Percentiles rank a stretch among this genome's conserved stretches.
Evolutionary conservation across 2,888 invertebrate species (phyloP).

Genomic region (Callosobruchus maculatus): DNA sequence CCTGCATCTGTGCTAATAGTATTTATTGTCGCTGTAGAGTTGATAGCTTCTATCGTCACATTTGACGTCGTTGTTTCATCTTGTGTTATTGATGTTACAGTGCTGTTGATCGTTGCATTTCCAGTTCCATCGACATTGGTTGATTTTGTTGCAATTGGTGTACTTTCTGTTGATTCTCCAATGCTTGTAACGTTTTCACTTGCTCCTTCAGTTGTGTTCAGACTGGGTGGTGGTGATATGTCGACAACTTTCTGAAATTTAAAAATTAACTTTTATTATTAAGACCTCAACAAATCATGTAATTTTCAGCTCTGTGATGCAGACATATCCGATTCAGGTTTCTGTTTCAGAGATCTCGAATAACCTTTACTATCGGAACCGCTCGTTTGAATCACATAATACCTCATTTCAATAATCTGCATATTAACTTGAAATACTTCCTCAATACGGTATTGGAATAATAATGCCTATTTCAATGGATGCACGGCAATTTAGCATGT

Average conservation of each 20-base stretch:
- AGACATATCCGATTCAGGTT: too few relatives aligned
- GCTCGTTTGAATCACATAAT: too few relatives aligned
- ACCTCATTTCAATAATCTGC: too few relatives aligned
- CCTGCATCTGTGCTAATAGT: constrained; percentile 2
- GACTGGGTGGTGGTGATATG: background rate
- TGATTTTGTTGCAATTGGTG: background rate
- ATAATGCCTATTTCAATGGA: too few relatives aligned
- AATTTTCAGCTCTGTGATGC: too few relatives aligned
- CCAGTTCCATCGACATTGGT: background rate
- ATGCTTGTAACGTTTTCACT: background rate
- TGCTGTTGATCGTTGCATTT: background rate
- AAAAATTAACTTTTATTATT: background rate
- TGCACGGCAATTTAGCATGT: too few relatives aligned
- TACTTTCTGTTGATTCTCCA: constrained; percentile 6
- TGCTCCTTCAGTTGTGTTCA: background rate
- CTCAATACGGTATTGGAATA: too few relatives aligned
- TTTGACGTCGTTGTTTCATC: too few relatives aligned
- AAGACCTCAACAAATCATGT: too few relatives aligned
- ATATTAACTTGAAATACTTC: too few relatives aligned
- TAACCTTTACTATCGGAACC: too few relatives aligned
- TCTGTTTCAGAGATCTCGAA: too few relatives aligned
- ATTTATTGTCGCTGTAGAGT: background rate
- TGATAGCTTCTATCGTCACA: background rate
- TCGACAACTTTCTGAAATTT: background rate
- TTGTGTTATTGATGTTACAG: background rate